phyloP scores from a whole-genome alignment of 2,888 invertebrate species.

The Bugulina stolonifera region DNA sequence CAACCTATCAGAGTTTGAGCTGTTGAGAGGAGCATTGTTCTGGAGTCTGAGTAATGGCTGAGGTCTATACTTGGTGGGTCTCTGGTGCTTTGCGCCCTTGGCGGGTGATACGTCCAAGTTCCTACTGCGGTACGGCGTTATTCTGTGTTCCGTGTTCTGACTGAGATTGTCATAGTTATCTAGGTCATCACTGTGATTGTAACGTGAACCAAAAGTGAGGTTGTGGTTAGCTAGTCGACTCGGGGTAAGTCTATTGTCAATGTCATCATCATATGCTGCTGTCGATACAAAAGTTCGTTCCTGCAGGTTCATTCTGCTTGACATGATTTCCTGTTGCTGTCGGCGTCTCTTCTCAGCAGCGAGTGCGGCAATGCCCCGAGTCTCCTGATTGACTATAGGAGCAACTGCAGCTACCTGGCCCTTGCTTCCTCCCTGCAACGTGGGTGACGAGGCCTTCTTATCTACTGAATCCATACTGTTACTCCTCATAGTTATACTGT shows the following conservation, averaged over 20 bases:
- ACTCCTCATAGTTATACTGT: constrained; percentile 16
- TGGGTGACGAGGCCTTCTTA: not conserved
- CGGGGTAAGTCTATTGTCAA: constrained; percentile 36
- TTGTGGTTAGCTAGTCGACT: constrained; percentile 47
- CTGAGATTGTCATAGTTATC: constrained; percentile 27
- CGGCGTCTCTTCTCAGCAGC: constrained; percentile 35
- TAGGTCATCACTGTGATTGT: constrained; percentile 22
- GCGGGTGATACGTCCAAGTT: not conserved
- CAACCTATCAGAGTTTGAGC: constrained; percentile 20
- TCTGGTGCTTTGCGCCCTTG: not conserved
- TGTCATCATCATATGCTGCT: constrained; percentile 26
- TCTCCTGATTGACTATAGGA: constrained; percentile 31
- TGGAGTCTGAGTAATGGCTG: not conserved
- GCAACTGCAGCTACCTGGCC: not conserved
- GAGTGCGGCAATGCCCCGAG: constrained; percentile 46
- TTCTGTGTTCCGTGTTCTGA: constrained; percentile 19
- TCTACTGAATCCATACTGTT: constrained; percentile 23
- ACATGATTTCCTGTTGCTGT: constrained; percentile 25
- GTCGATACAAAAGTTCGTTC: not conserved
- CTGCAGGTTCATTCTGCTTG: constrained; percentile 10
- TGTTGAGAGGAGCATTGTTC: not conserved
- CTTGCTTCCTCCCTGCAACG: not conserved
- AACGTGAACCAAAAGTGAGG: constrained; percentile 32
- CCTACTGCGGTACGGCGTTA: not conserved
- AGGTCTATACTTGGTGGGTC: not conserved